A percentile compares a stretch with the other conserved stretches of the same genome.
Evolutionary conservation across 2,113 vertebrate species (phyloP).

Genomic region (Poeciliopsis occidentalis): DNA sequence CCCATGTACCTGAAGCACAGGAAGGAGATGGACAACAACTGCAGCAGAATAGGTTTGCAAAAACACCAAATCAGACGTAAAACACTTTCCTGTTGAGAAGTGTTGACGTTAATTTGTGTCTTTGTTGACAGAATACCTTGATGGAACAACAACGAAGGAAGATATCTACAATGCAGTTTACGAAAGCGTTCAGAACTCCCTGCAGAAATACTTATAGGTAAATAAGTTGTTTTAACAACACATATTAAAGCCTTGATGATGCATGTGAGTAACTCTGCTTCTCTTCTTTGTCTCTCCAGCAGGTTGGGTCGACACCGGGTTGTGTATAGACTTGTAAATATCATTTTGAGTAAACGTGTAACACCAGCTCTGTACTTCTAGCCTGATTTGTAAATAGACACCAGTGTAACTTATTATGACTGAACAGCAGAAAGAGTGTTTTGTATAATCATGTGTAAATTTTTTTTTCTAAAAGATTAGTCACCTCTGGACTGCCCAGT

Average conservation of each 20-base stretch:
- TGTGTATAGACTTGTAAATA: slow-evolving; percentile 84
- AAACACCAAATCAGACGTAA: neutral
- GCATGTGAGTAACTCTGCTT: neutral
- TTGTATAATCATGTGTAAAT: slow-evolving; percentile 71
- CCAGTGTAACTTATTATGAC: slow-evolving; percentile 68
- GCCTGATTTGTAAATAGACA: slow-evolving; percentile 78
- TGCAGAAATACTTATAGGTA: slow-evolving; percentile 83
- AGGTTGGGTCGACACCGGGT: slow-evolving; percentile 27
- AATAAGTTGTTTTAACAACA: neutral
- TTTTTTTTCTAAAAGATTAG: slow-evolving; percentile 63
- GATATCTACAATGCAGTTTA: slow-evolving; percentile 75
- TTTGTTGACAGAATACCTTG: slow-evolving; percentile 72
- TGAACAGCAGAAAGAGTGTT: slow-evolving; percentile 59
- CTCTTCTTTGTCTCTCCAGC: slow-evolving; percentile 53
- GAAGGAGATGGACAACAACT: slow-evolving; percentile 77
- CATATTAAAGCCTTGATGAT: neutral
- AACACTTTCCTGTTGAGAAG: neutral
- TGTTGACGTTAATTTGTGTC: neutral
- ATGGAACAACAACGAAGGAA: slow-evolving; percentile 77
- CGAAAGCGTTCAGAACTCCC: slow-evolving; percentile 76
- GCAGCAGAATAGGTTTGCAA: slow-evolving; percentile 68
- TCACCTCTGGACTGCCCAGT: slow-evolving; percentile 57
- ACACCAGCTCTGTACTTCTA: slow-evolving; percentile 44
- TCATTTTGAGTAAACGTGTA: slow-evolving; percentile 42
- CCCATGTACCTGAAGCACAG: slow-evolving; percentile 83